Base-by-base conservation (phyloP, 2,113 vertebrate genomes). In the Okapia johnstoni region DNA sequence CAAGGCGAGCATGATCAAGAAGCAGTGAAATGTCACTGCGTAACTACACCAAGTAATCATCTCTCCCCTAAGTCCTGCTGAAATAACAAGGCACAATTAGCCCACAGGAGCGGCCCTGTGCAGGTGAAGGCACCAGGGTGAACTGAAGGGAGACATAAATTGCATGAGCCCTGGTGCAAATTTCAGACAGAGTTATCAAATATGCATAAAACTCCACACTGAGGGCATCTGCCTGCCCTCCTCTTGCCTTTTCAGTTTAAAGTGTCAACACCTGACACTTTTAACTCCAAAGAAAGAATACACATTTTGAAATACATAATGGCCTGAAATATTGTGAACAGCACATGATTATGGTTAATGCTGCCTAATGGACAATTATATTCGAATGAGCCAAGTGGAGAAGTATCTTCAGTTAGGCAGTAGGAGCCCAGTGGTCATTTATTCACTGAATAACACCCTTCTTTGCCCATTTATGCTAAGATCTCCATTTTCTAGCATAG, bases 251-350 rank as follows among this genome's bases (percentile, higher is more conserved):
- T 70, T 83, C 48, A 21, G 70, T 77, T 94, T 76, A 63, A 50
- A 84, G 83, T 90, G 85, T 93, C 92, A 90, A 66, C 43, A 57
- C 88, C 43, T 80, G 54, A 61, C 92, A 52, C 90, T 93, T 94
- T 88, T 40, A 79, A 88, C 58, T 89, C 94, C 87, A 43, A 58
- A 92, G 86, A 93, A 93, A 88, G 36, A 80, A 63, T 66, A n/a
- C 60, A 43, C 28, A 14, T 26, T 52, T 66, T 96, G 79, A 85
- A 81, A 90, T 60, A 63, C 89, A 90, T 57, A 85, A 36, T 50
- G 17, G 60, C 76, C 36, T 54, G 85, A 92, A 88, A n/a, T 83
- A 70, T 6, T 26, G 57, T 77, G 33, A 83, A 43, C 26, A 33
- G 25, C n/a, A 26, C 63, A 25, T 55, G 86, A 61, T 86, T 63